Conservation (phyloP, 2,113 vertebrate species). For the Hymenochirus boettgeri region DNA sequence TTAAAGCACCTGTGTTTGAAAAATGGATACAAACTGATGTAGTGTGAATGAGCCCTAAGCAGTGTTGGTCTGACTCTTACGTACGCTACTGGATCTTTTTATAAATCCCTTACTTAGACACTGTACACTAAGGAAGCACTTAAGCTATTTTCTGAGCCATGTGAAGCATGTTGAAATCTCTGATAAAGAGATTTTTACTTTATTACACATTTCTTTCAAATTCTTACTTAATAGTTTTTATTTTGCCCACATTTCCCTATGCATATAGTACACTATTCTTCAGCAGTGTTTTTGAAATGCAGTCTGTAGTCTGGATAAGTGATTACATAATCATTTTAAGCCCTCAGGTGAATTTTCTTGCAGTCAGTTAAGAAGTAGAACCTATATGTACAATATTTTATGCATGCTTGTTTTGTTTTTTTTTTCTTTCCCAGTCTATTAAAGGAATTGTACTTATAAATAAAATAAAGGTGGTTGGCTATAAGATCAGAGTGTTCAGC, state of each 20-base stretch:
- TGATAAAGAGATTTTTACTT: too few species aligned
- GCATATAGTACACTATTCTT: background rate
- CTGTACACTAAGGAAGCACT: too few species aligned
- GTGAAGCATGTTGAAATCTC: too few species aligned
- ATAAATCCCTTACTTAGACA: too few species aligned
- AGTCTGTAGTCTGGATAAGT: slow-evolving; percentile 11
- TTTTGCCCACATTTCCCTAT: background rate
- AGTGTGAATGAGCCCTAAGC: too few species aligned
- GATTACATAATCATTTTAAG: slow-evolving; percentile 21
- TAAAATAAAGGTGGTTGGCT: slow-evolving; percentile 15
- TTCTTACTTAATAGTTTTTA: too few species aligned
- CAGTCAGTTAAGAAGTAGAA: slow-evolving; percentile 3
- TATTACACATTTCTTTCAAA: too few species aligned
- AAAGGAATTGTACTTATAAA: slow-evolving; percentile 20
- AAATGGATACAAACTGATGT: too few species aligned
- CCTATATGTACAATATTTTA: slow-evolving; percentile 14
- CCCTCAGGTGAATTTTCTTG: slow-evolving; percentile 23
- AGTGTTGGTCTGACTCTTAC: too few species aligned
- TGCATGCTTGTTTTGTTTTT: background rate
- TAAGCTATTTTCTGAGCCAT: too few species aligned
- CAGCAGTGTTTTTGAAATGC: slow-evolving; percentile 5
- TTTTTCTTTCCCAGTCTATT: background rate
- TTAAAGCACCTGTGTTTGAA: too few species aligned
- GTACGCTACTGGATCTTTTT: too few species aligned
- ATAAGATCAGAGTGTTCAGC: background rate